Evolutionary conservation across 1,140 invertebrate genomes (phyloP).

Genomic region (Neodiprion virginianus): DNA sequence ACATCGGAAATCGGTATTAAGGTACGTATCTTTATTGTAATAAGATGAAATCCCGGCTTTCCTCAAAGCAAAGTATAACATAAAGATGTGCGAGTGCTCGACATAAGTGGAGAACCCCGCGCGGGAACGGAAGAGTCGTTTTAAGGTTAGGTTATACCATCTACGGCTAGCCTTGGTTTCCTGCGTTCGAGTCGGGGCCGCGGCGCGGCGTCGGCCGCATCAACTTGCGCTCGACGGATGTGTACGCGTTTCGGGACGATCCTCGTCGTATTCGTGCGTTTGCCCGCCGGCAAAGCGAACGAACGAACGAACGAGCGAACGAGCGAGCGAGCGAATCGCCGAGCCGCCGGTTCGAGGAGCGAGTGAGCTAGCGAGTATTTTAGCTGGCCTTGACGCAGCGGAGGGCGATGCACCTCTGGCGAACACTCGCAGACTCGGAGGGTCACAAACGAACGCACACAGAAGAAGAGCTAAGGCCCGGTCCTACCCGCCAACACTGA

Average conservation of each 20-base stretch:
- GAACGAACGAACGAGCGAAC: conserved; percentile 4
- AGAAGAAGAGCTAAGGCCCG: conserved; percentile 42
- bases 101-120: not conserved
- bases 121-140: not conserved
- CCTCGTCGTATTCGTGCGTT: conserved; percentile 36
- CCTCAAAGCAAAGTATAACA: too few species aligned
- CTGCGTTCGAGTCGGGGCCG: not conserved
- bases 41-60: too few species aligned
- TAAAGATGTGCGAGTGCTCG: not conserved
- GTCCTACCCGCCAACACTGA: conserved; percentile 60
- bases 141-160: not conserved
- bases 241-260: conserved; percentile 22
- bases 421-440: conserved; percentile 55
- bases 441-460: conserved; percentile 39
- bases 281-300: conserved; percentile 15
- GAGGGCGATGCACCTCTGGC: conserved; percentile 61
- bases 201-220: not conserved
- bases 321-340: conserved; percentile 15
- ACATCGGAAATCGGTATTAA: too few species aligned
- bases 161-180: not conserved
- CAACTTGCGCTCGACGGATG: not conserved
- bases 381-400: conserved; percentile 62
- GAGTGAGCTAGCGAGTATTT: conserved; percentile 57
- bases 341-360: conserved; percentile 25
- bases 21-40: too few species aligned